phyloP scores from a whole-genome alignment of 2,797 vertebrate genomes.

The Emys orbicularis region DNA sequence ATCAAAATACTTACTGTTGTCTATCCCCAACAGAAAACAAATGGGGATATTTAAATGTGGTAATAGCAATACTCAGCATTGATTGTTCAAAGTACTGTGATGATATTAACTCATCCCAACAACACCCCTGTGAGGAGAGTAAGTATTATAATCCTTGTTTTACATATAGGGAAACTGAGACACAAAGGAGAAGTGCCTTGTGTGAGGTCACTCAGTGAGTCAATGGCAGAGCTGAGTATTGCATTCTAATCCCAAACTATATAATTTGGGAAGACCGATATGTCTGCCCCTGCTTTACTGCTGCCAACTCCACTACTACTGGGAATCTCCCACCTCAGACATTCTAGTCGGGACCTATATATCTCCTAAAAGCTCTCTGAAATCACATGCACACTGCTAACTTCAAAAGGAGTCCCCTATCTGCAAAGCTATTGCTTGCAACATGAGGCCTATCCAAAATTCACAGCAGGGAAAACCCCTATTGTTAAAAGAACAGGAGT shows the following conservation, averaged over 20 bases:
- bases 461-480: not conserved
- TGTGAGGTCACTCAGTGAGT: accelerated
- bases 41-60: not conserved
- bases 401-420: not conserved
- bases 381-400: not conserved
- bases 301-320: not conserved
- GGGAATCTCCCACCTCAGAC: not conserved
- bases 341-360: not conserved
- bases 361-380: not conserved
- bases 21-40: not conserved
- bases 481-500: not conserved
- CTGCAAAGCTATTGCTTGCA: not conserved
- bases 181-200: not conserved
- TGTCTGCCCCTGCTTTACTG: not conserved
- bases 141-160: not conserved
- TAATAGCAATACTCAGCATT: not conserved
- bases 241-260: not conserved
- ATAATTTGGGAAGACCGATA: not conserved
- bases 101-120: accelerated
- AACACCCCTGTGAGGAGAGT: not conserved
- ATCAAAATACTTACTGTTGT: not conserved
- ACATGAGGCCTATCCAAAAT: not conserved
- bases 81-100: not conserved
- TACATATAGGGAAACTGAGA: not conserved
- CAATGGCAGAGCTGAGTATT: not conserved